Percentiles rank a stretch among this genome's conserved stretches.
These are phyloP conservation scores for Proctacanthus coquilletti DNA, from an alignment of 1,140 invertebrate genomes.

Conservation along the genomic window DNA sequence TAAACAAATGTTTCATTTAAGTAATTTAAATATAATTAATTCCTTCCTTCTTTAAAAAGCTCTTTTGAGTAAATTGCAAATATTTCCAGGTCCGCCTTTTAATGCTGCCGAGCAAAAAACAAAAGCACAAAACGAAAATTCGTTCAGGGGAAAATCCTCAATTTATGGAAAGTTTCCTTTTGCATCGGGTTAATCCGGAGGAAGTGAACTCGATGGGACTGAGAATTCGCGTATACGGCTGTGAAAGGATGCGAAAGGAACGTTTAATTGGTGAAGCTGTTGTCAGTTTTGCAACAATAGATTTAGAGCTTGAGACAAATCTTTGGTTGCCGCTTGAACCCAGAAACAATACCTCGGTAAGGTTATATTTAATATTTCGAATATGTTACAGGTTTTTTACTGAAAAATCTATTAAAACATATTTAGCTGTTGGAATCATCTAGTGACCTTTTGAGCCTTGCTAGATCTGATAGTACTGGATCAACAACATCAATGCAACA, in stretches of 20 bases:
- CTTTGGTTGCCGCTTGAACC: slow-evolving; percentile 78
- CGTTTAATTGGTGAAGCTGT: slow-evolving; percentile 80
- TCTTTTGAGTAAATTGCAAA: no score
- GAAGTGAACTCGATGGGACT: slow-evolving; percentile 84
- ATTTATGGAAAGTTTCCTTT: slow-evolving; percentile 82
- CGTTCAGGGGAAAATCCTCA: slow-evolving; percentile 75
- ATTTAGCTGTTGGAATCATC: slow-evolving; percentile 29
- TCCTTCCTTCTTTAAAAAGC: no score
- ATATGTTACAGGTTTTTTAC: slow-evolving; percentile 2
- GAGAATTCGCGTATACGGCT: slow-evolving; percentile 77
- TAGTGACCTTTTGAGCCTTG: slow-evolving; percentile 58
- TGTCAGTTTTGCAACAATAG: slow-evolving; percentile 73
- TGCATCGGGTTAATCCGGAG: slow-evolving; percentile 83
- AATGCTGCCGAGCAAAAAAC: slow-evolving; percentile 77
- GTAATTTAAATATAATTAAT: no score
- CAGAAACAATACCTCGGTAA: slow-evolving; percentile 62
- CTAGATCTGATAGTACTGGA: slow-evolving; percentile 79
- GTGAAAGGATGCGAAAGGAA: slow-evolving; percentile 77
- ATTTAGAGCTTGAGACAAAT: slow-evolving; percentile 75
- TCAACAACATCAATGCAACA: slow-evolving; percentile 84
- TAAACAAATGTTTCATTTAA: no score
- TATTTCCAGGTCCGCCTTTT: slow-evolving; percentile 57
- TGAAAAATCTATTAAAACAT: not conserved
- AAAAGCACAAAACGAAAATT: slow-evolving; percentile 85
- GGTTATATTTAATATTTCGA: slow-evolving; percentile 11